phyloP scores from a whole-genome alignment of 2,888 invertebrate species.

The Cacoxenus indagator region DNA sequence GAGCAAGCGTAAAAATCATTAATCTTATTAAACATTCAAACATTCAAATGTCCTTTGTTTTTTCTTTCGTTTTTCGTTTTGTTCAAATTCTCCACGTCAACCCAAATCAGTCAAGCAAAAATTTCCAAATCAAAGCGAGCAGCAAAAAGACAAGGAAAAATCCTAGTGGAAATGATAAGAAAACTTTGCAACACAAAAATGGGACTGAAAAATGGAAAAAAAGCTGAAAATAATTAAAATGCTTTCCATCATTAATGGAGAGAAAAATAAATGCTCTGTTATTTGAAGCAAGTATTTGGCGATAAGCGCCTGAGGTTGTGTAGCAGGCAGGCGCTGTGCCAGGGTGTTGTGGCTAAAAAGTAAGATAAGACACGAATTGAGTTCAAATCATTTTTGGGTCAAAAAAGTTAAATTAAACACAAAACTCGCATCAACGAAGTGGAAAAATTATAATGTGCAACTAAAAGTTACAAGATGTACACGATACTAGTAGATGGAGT shows the following conservation, averaged over 20 bases:
- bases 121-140: not conserved
- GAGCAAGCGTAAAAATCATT: conserved; percentile 37
- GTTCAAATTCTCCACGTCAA: not conserved
- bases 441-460: not conserved
- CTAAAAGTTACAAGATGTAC: not conserved
- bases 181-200: conserved; percentile 57
- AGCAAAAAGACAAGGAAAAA: not conserved
- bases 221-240: conserved; percentile 57
- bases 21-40: conserved; percentile 55
- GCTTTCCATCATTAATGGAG: conserved; percentile 67
- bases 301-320: no score
- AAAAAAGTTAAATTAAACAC: conserved; percentile 18
- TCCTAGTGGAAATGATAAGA: conserved; percentile 61
- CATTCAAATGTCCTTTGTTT: conserved; percentile 47
- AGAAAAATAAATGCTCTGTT: conserved; percentile 59
- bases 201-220: conserved; percentile 24
- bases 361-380: not conserved
- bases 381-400: not conserved
- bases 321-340: not conserved
- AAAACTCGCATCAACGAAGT: conserved; percentile 8
- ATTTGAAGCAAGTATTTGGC: conserved; percentile 40
- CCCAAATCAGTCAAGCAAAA: conserved; percentile 19
- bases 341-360: not conserved
- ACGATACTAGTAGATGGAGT: no score
- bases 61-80: conserved; percentile 15